Evolutionary conservation across 2,888 invertebrate species (phyloP).

Genomic region (Apoda limacodes): DNA sequence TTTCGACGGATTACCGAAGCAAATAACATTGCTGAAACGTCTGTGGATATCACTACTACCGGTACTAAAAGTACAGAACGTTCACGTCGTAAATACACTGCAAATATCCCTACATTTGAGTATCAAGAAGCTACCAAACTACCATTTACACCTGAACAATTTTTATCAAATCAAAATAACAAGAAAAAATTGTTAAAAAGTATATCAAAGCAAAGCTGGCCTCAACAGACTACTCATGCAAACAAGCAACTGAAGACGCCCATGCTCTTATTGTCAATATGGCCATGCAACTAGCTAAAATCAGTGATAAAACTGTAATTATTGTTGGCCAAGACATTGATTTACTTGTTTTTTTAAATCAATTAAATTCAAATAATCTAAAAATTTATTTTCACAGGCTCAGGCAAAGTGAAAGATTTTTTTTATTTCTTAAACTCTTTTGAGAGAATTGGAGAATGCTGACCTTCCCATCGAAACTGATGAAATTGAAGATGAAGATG

Average conservation of each 20-base stretch:
- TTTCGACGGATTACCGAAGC: conserved; percentile 16
- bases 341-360: conserved; percentile 23
- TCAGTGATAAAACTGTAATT: conserved; percentile 20
- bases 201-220: conserved; percentile 15
- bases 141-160: conserved; percentile 22
- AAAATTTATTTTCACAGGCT: conserved; percentile 5
- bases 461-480: too few species aligned
- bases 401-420: too few species aligned
- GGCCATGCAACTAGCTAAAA: too few species aligned
- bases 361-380: conserved; percentile 16
- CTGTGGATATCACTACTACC: too few species aligned
- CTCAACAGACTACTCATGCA: conserved; percentile 19
- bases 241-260: conserved; percentile 23
- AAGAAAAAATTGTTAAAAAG: conserved; percentile 23
- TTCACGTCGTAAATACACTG: conserved; percentile 17
- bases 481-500: too few species aligned
- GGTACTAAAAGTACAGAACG: conserved; percentile 10
- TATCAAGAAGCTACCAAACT: conserved; percentile 17
- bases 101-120: conserved; percentile 17
- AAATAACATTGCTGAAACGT: conserved; percentile 11
- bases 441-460: too few species aligned
- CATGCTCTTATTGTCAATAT: too few species aligned
- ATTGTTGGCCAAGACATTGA: conserved; percentile 24
- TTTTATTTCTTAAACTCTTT: too few species aligned
- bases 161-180: conserved; percentile 23